Percentiles rank a stretch among this genome's conserved stretches.
phyloP scores from a whole-genome alignment of 2,888 invertebrate species.

The Phengaris alcon region DNA sequence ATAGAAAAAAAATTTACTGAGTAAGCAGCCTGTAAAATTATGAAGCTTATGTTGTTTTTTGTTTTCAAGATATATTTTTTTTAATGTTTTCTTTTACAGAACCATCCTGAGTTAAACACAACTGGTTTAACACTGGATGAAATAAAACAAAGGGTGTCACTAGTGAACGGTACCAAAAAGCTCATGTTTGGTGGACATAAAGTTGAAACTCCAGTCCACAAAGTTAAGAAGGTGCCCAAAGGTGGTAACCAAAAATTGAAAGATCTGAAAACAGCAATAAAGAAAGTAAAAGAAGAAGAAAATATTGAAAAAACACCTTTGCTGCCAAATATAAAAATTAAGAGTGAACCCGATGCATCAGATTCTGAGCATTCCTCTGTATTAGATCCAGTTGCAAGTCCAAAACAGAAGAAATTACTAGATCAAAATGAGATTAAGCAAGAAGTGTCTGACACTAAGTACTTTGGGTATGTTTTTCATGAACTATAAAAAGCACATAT shows the following conservation, averaged over 20 bases:
- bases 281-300: constrained; percentile 66
- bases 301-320: constrained; percentile 59
- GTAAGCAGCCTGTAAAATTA: too few species aligned
- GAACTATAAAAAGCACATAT: too few species aligned
- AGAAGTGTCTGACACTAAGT: constrained; percentile 58
- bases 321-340: constrained; percentile 67
- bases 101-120: constrained; percentile 87
- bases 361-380: constrained; percentile 75
- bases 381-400: constrained; percentile 66
- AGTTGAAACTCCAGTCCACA: constrained; percentile 55
- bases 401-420: constrained; percentile 62
- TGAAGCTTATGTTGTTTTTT: too few species aligned
- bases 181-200: constrained; percentile 71
- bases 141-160: constrained; percentile 75
- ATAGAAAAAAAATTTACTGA: too few species aligned
- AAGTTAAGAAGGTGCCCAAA: constrained; percentile 11
- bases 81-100: constrained; percentile 54
- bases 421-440: constrained; percentile 63
- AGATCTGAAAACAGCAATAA: constrained; percentile 49
- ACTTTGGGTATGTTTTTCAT: constrained; percentile 54
- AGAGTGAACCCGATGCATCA: constrained; percentile 66
- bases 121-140: constrained; percentile 85
- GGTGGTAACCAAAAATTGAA: constrained; percentile 46
- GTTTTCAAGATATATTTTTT: too few species aligned
- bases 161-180: constrained; percentile 55